Base-by-base conservation (phyloP, 2,797 vertebrate genomes). In the Myiotriccus ornatus region DNA sequence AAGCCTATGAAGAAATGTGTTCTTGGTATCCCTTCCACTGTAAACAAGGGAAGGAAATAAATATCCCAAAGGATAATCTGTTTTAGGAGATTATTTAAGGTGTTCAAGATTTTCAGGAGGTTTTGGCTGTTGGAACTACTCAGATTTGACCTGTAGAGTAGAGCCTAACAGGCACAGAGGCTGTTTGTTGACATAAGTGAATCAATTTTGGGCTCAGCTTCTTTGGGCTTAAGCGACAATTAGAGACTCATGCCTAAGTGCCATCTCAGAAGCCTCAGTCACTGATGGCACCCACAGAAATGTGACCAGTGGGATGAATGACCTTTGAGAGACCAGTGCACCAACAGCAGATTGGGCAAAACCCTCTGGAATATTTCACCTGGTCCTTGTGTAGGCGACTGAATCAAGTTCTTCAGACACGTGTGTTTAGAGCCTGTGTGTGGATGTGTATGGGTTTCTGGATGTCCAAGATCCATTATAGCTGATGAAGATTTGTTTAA, bases 281-380 rank as follows among this genome's bases (percentile, higher is more conserved):
- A 47, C 19, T 34, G 44, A 25, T 2, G n/a, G 2, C 47, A 59
- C 34, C 52, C 55, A 44, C 18, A 88, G 35, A 30, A 56, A 55
- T 0, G 0, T 10, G 24, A 13, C 12, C 27, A 30, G 4, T 50
- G 24, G 46, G 47, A n/a, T 3, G 56, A 68, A 0, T 12, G 9
- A 37, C 5, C 41, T 41, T 25, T 67, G 37, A 47, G 47, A 64
- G 12, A 64, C 4, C 47, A 63, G 6, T 49, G 27, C 14, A 4
- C 9, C 34, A 30, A 20, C 2, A 35, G 7, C 25, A 83, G 35
- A 10, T 4, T 16, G 28, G 12, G 6, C 1, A 63, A 43, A 89
- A n/a, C 15, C 53, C 1, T 6, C 4, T 22, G 35, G n/a, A 60
- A 17, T 37, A 68, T 46, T 77, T 81, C n/a, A 49, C 1, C 12